Evolutionary conservation across 2,888 invertebrate species (phyloP), one percentile per base, ranked within the genome.

Genomic region (Gymnosoma rotundatum): DNA sequence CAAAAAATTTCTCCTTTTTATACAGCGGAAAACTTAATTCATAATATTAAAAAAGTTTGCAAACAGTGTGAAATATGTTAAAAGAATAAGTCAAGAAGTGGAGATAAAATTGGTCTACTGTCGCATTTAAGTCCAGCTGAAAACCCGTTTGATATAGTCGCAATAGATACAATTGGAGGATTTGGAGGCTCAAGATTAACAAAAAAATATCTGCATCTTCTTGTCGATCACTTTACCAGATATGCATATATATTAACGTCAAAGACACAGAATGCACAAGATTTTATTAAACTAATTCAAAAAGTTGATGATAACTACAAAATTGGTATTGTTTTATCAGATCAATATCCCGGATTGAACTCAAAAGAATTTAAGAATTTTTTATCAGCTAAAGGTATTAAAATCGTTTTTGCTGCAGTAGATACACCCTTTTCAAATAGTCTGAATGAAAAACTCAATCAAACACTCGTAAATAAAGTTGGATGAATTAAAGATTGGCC

Each of bases 211-310:
- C 60, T 89, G 25, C 90, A 90, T 84, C 85, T 89, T 8, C 76
- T 89, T 78, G 87, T 88, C 42, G 89, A 90, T 74, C 88, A 90
- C 69, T 89, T 88, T 56, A 88, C 88, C 38, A 87, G 89, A 87
- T 88, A 86, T 64, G 89, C 88, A n/a, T 88, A 72, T 48, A 86
- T 83, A 16, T 78, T 85, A 38, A 79, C 84, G 20, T 76, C 81
- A 58, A 70, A 58, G 12, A 14, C n/a, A 18, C 50, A 74, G 38
- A 67, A 63, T 76, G 83, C 88, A 42, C 83, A 67, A 5, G 42
- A 56, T 32, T 89, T 89, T 66, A 87, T 89, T 63, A 89, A 89
- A 85, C 60, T 89, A 66, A 54, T 58, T 0, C 69, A 87, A n/a
- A 87, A 79, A 0, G 74, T 86, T 8, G n/a, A 50, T 75, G 45